Evolutionary conservation across 2,797 vertebrate genomes (phyloP).

Genomic region (Erpetoichthys calabaricus): DNA sequence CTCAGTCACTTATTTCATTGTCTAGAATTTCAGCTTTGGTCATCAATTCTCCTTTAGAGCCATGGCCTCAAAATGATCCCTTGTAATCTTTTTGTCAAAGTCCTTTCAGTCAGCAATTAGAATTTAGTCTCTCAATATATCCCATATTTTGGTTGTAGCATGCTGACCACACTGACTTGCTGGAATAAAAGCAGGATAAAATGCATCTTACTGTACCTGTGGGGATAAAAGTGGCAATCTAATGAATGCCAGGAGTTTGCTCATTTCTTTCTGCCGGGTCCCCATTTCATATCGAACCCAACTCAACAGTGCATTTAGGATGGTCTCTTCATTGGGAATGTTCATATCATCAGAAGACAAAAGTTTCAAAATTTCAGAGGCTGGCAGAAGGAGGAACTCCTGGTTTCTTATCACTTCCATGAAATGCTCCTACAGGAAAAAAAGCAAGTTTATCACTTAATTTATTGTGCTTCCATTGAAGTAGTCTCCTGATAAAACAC

Average conservation of each 20-base stretch:
- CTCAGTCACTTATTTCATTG: too few species aligned
- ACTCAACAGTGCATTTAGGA: constrained; percentile 77
- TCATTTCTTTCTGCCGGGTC: constrained; percentile 65
- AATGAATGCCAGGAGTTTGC: constrained; percentile 71
- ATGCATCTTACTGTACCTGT: constrained; percentile 55
- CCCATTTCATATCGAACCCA: constrained; percentile 77
- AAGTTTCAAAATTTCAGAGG: constrained; percentile 80
- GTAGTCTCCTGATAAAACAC: not conserved
- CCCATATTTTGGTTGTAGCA: too few species aligned
- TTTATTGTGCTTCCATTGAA: not conserved
- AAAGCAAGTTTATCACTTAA: not conserved
- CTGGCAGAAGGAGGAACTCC: constrained; percentile 82
- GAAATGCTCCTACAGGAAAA: constrained; percentile 76
- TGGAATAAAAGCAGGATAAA: too few species aligned
- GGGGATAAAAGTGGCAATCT: constrained; percentile 83
- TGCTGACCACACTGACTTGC: too few species aligned
- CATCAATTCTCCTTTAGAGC: too few species aligned
- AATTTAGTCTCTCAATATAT: too few species aligned
- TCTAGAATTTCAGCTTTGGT: too few species aligned
- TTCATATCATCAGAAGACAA: constrained; percentile 94
- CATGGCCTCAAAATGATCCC: too few species aligned
- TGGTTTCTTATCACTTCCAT: constrained; percentile 90
- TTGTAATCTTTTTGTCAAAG: too few species aligned
- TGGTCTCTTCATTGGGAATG: constrained; percentile 87
- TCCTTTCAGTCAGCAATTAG: too few species aligned